Evolutionary conservation across 2,888 invertebrate genomes (phyloP).

Genomic region (Pherbina coryleti): DNA sequence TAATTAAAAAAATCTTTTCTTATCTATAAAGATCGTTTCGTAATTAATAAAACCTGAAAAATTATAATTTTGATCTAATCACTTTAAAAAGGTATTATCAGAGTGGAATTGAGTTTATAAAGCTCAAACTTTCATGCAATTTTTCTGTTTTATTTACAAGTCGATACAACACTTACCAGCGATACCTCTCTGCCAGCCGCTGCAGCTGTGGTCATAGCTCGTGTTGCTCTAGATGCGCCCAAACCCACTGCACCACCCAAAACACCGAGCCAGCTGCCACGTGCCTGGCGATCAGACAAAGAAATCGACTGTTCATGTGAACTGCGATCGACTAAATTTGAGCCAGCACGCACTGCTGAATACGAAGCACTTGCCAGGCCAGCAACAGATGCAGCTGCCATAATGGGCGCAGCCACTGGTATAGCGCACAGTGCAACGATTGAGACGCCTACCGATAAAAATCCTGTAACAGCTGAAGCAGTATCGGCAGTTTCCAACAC

Average conservation of each 20-base stretch:
- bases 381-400: conserved; percentile 50
- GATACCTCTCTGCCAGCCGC: conserved; percentile 58
- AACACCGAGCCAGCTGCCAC: conserved; percentile 60
- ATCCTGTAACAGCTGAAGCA: conserved; percentile 53
- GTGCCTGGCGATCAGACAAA: conserved; percentile 57
- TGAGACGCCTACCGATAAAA: conserved; percentile 54
- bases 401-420: conserved; percentile 56
- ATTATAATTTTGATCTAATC: too few species aligned
- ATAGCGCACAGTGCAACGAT: conserved; percentile 48
- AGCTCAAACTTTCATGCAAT: background rate
- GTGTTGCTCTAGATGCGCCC: conserved; percentile 60
- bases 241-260: conserved; percentile 55
- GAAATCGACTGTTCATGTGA: conserved; percentile 62
- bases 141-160: background rate
- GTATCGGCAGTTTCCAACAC: conserved; percentile 51
- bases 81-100: too few species aligned
- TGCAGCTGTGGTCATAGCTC: conserved; percentile 53
- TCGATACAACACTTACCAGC: conserved; percentile 51
- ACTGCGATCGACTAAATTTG: conserved; percentile 55
- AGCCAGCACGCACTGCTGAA: conserved; percentile 55
- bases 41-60: too few species aligned
- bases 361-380: conserved; percentile 56
- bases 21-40: too few species aligned
- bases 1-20: too few species aligned
- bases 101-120: too few species aligned